Base-by-base conservation (phyloP, 2,113 vertebrate species). In the Macrotis lagotis region DNA sequence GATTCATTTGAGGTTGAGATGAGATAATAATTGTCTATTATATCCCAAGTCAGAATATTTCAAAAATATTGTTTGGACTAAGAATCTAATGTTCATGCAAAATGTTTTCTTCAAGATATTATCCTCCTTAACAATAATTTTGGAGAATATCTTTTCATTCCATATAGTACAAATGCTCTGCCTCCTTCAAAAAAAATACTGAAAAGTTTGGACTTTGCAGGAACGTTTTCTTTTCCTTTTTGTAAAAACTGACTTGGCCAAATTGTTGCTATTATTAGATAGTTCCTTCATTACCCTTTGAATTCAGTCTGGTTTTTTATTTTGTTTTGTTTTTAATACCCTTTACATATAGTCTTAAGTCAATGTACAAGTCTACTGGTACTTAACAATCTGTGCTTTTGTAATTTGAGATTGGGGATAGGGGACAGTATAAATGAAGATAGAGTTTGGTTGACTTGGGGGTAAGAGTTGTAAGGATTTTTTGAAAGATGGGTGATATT, bases 401-500 rank as follows among this genome's bases (percentile, higher is more conserved):
- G 0, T n/a, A n/a, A 47, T 47, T 93, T 66, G 90, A 66, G 89
- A 25, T 94, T 93, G 95, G 3, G 50, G 92, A 91, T 93, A 90
- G 66, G 26, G n/a, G 90, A 90, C 44, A 19, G 51, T 93, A 51
- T 50, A 24, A 47, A 14, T 94, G 90, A 49, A 91, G 83, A 55
- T 74, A n/a, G 59, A 10, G 25, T 11, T 2, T 66, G 44, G 66
- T 53, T 92, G 91, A 51, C 59, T 93, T 96, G 51, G 93, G 47
- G 59, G 83, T 50, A 55, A 50, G 93, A 92, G 55, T 88, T 95
- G 97, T 95, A 97, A 97, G 94, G 95, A 97, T 92, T 97, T 98
- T 97, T 94, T 96, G 90, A 95, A 97, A 97, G 97, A 93, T 94
- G 48, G 6, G 89, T 48, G 74, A 25, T 97, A 95, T 97, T 98